phyloP scores from a whole-genome alignment of 1,140 invertebrate genomes.

The Caenorhabditis inopinata region DNA sequence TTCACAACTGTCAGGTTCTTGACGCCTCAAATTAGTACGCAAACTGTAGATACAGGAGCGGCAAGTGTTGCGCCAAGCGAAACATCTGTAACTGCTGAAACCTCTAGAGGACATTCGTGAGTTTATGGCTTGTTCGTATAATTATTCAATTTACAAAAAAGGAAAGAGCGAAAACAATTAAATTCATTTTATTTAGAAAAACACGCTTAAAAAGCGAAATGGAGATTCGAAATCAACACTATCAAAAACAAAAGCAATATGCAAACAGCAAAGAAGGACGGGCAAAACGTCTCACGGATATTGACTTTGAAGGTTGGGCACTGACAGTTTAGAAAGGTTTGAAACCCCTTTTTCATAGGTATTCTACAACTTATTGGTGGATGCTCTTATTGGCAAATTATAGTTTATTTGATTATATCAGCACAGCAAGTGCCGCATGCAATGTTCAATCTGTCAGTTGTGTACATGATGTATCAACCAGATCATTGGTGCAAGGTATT shows the following conservation, averaged over 20 bases:
- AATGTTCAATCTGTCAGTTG: constrained; percentile 37
- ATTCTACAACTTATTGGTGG: constrained; percentile 26
- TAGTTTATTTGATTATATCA: constrained; percentile 31
- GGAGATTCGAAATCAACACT: constrained; percentile 28
- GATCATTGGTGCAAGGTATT: constrained; percentile 64
- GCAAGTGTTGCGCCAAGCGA: background rate
- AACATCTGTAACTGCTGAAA: background rate
- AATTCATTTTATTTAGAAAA: background rate
- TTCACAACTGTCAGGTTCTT: background rate
- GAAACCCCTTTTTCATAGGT: background rate
- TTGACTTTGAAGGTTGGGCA: background rate
- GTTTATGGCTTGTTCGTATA: background rate
- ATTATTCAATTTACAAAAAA: too few relatives aligned
- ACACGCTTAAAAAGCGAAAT: background rate
- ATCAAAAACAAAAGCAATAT: constrained; percentile 27
- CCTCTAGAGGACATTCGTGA: background rate
- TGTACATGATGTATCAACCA: constrained; percentile 57
- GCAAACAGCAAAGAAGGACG: background rate
- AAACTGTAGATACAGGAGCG: background rate
- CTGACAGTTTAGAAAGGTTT: background rate
- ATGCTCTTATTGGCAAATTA: constrained; percentile 24
- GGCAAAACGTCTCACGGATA: background rate
- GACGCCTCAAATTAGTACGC: background rate
- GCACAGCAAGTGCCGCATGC: constrained; percentile 31
- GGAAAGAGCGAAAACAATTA: too few relatives aligned